Evolutionary conservation across 1,140 invertebrate genomes (phyloP), one percentile per base, ranked within the genome.

Genomic region (Papilio xuthus): DNA sequence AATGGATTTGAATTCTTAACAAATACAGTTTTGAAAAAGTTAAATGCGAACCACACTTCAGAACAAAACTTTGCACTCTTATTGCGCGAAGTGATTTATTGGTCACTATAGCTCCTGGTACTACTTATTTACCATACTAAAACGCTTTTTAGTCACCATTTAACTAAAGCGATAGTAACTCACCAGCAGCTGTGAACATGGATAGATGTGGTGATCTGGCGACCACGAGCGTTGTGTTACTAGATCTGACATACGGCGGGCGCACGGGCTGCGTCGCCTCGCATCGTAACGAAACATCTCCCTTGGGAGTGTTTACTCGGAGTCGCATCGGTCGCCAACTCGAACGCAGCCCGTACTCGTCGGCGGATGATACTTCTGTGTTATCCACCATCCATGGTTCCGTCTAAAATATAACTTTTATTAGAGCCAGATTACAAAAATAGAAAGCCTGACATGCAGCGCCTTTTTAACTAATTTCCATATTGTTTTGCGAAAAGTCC

Each of bases 141-240:
- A 15, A 6, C 44, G 44, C 3, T 47, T 13, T 47, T 47, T 18
- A 53, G 50, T n/a, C 2, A 18, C 18, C 50, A 7, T n/a, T 18
- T 53, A 20, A 53, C 8, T 8, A n/a, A 7, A 9, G 50, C 50
- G 8, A 2, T 6, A 53, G 50, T 20, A 47, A 79, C 85, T 85
- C 78, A 93, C 90, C 90, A 81, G 89, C 88, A 78, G 92, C 89
- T 74, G 89, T 93, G 75, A 92, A 93, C 89, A 90, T 91, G 37
- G 89, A 92, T 18, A 92, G 77, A 81, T 92, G 89, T 18, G 92
- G 92, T 15, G 90, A 91, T 37, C 88, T 78, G 10, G 88, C 90
- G 8, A 92, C 83, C 18, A 86, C 77, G 0, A 93, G 77, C 23
- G 82, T 91, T 13, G 85, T 82, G 42, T 91, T 90, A 0, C 89